phyloP scores from a whole-genome alignment of 2,797 vertebrate genomes.

The Bovichtus diacanthus region DNA sequence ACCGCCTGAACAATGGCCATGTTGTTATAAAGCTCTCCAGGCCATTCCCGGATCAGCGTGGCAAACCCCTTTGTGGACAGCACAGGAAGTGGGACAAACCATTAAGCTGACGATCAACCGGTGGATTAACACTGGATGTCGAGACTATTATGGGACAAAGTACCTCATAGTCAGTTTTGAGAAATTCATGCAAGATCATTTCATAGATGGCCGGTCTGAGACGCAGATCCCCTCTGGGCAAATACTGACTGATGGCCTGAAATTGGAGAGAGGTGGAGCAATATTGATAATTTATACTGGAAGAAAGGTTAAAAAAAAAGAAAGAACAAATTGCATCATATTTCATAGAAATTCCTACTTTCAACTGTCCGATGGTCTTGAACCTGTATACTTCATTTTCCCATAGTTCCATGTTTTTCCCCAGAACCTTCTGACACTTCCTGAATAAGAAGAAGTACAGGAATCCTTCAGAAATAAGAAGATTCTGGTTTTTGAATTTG shows the following conservation, averaged over 20 bases:
- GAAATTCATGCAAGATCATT: conserved; percentile 98
- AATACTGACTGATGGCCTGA: conserved; percentile 96
- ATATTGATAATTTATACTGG: not conserved
- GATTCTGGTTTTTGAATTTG: not conserved
- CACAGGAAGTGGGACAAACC: not conserved
- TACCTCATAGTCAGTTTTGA: conserved; percentile 98
- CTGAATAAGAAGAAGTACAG: conserved; percentile 73
- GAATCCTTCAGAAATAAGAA: not conserved
- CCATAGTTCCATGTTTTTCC: conserved; percentile 99
- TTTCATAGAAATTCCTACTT: conserved; percentile 76
- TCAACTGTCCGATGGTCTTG: conserved; percentile 97
- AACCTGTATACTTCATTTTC: conserved; percentile 98
- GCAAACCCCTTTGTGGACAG: conserved; percentile 90
- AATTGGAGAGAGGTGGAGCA: conserved; percentile 12
- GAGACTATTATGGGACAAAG: not conserved
- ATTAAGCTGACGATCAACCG: not conserved
- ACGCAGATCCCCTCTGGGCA: conserved; percentile 95
- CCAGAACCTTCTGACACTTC: conserved; percentile 98
- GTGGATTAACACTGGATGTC: not conserved
- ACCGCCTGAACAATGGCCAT: conserved; percentile 96
- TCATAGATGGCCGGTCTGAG: conserved; percentile 97
- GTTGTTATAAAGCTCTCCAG: conserved; percentile 98
- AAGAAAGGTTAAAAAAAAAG: too few species aligned
- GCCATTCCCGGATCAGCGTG: conserved; percentile 95
- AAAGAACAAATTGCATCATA: not conserved